Percentiles rank a stretch among this genome's conserved stretches.
These are phyloP conservation scores for Phaonia tiefii DNA, from an alignment of 2,888 invertebrate species.

Conservation along the genomic window DNA sequence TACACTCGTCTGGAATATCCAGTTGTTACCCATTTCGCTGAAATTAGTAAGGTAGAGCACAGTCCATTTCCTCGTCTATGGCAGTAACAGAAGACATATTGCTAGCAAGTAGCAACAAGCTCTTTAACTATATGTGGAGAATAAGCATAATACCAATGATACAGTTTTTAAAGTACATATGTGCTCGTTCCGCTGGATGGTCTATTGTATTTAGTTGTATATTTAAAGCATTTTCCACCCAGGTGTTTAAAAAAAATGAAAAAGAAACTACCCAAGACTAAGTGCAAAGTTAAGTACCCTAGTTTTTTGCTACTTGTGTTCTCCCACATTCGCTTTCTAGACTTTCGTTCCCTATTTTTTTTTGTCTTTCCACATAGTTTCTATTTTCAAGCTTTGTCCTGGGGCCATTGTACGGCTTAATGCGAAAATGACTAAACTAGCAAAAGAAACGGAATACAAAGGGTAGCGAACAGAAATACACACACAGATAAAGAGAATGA, in stretches of 20 bases:
- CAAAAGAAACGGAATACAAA: conserved; percentile 24
- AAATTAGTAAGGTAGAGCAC: no score
- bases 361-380: not conserved
- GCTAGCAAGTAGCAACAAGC: no score
- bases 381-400: conserved; percentile 29
- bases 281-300: conserved; percentile 61
- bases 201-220: not conserved
- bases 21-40: no score
- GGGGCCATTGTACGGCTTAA: conserved; percentile 51
- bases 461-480: conserved; percentile 5
- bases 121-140: conserved; percentile 11
- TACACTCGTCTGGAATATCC: no score
- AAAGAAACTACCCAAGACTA: conserved; percentile 40
- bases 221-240: conserved; percentile 22
- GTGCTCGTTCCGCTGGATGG: no score
- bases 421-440: conserved; percentile 51
- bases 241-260: not conserved
- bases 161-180: no score
- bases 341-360: conserved; percentile 38
- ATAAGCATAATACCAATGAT: conserved; percentile 13
- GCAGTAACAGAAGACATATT: no score
- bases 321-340: not conserved
- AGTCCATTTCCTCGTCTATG: no score
- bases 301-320: conserved; percentile 22
- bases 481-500: not conserved